Conservation (phyloP, 2,888 invertebrate genomes). For the Melinaea marsaeus region DNA sequence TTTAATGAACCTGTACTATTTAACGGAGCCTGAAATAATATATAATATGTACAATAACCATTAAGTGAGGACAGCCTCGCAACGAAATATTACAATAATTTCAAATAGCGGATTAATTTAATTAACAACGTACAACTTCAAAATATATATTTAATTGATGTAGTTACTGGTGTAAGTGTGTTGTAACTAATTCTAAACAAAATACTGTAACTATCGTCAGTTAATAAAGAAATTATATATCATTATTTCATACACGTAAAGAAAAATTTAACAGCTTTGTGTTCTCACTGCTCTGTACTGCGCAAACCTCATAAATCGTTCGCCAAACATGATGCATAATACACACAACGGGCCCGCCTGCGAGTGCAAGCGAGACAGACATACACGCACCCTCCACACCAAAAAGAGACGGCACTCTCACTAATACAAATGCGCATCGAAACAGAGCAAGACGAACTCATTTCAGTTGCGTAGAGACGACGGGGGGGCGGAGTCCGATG, state of each 20-base stretch:
- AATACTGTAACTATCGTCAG: too few species aligned
- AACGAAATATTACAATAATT: too few species aligned
- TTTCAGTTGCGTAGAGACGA: slow-evolving; percentile 37
- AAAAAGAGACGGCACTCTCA: slow-evolving; percentile 35
- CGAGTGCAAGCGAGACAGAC: slow-evolving; percentile 51
- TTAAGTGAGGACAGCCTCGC: too few species aligned
- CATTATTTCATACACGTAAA: not conserved
- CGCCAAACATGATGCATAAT: slow-evolving; percentile 71
- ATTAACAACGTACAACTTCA: too few species aligned
- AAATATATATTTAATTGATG: too few species aligned
- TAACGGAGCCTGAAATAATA: too few species aligned
- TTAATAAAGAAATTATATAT: not conserved
- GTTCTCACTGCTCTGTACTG: slow-evolving; percentile 50
- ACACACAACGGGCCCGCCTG: slow-evolving; percentile 59
- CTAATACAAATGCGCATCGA: slow-evolving; percentile 48
- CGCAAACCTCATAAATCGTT: slow-evolving; percentile 70
- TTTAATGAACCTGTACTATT: too few species aligned
- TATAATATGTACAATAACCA: too few species aligned
- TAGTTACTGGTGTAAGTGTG: too few species aligned
- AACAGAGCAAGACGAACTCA: slow-evolving; percentile 40
- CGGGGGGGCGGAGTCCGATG: slow-evolving; percentile 50
- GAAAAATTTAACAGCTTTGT: slow-evolving; percentile 38
- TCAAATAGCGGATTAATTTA: too few species aligned
- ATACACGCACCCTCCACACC: not conserved
- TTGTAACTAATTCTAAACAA: too few species aligned